phyloP scores from a whole-genome alignment of 1,140 invertebrate species.

The Gryon sp. region DNA sequence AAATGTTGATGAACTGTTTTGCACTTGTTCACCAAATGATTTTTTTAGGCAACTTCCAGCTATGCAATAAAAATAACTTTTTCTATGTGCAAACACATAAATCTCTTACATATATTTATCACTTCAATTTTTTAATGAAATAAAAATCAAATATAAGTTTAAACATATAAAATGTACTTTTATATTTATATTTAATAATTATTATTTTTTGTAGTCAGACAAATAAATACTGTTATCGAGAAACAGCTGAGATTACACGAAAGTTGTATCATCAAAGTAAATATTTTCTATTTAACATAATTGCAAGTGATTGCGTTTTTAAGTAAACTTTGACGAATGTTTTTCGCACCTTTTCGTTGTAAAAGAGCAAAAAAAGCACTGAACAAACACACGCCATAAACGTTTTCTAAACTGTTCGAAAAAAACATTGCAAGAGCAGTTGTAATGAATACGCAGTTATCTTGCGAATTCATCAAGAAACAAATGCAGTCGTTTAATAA shows the following conservation, averaged over 20 bases:
- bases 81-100: too few species aligned
- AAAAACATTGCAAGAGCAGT: constrained; percentile 24
- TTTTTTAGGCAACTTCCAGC: too few species aligned
- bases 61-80: too few species aligned
- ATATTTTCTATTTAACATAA: neutral
- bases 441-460: constrained; percentile 35
- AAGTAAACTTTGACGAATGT: constrained; percentile 7
- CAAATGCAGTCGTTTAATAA: constrained; percentile 55
- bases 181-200: too few species aligned
- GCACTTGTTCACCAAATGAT: too few species aligned
- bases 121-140: too few species aligned
- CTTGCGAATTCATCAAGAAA: constrained; percentile 51
- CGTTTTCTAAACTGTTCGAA: constrained; percentile 25
- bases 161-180: too few species aligned
- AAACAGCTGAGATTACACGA: too few species aligned
- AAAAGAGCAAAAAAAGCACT: constrained; percentile 17
- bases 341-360: constrained; percentile 1
- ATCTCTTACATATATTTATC: too few species aligned
- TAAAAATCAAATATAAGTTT: too few species aligned
- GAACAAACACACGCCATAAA: constrained; percentile 37
- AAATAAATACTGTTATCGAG: too few species aligned
- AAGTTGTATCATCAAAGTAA: neutral
- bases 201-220: too few species aligned
- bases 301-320: neutral
- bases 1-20: constrained; percentile 10